Evolutionary conservation across 2,888 invertebrate genomes (phyloP).

Genomic region (Drosophila dives): DNA sequence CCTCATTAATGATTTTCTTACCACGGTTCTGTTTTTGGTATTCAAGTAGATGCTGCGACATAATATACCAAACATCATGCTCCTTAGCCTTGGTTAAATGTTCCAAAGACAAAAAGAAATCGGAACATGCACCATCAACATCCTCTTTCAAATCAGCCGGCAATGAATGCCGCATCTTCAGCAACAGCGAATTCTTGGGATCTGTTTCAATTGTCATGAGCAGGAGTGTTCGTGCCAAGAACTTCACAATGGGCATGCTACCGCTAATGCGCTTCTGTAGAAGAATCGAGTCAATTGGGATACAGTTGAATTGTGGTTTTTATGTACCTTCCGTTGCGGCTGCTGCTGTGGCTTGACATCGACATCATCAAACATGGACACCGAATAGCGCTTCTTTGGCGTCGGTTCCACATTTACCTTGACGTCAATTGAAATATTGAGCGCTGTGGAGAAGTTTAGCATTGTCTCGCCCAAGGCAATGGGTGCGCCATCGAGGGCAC

Average conservation of each 20-base stretch:
- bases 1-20: constrained; percentile 70
- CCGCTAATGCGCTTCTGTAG: constrained; percentile 60
- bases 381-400: constrained; percentile 76
- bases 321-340: constrained; percentile 60
- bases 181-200: constrained; percentile 64
- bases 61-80: constrained; percentile 82
- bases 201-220: constrained; percentile 70
- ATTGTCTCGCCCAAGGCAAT: constrained; percentile 65
- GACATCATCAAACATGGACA: constrained; percentile 83
- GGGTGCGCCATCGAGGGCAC: constrained; percentile 64
- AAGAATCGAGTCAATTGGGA: neutral
- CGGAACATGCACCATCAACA: constrained; percentile 64
- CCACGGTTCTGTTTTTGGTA: constrained; percentile 72
- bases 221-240: constrained; percentile 80
- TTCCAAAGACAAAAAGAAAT: constrained; percentile 82
- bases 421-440: constrained; percentile 67
- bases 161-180: constrained; percentile 60
- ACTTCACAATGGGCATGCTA: constrained; percentile 75
- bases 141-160: constrained; percentile 53
- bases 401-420: constrained; percentile 45
- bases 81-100: constrained; percentile 82
- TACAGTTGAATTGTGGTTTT: neutral
- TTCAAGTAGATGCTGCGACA: constrained; percentile 80
- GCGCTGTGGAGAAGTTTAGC: constrained; percentile 65
- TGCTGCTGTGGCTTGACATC: constrained; percentile 66